Evolutionary conservation across 2,113 vertebrate genomes (phyloP).

Genomic region (Cyprinus carpio): DNA sequence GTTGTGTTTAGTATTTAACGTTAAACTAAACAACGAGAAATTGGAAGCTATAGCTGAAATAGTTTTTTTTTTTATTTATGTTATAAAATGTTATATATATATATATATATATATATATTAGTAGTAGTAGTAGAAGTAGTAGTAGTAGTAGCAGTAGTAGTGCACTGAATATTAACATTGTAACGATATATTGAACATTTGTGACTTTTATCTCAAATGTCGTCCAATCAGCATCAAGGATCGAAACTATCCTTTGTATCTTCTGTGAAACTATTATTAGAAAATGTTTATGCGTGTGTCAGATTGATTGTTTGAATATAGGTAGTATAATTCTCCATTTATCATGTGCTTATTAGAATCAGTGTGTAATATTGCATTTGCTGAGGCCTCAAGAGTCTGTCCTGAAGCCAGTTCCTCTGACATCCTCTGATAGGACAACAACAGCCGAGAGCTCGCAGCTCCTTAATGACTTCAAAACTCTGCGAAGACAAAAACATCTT

Average conservation of each 20-base stretch:
- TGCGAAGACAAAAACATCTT: constrained; percentile 55
- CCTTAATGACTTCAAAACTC: constrained; percentile 56
- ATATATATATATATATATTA: too few relatives aligned
- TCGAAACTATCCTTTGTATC: background rate
- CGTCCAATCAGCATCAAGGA: background rate
- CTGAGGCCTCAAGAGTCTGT: constrained; percentile 7
- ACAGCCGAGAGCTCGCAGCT: constrained; percentile 43
- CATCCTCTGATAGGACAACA: constrained; percentile 50
- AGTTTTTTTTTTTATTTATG: too few relatives aligned
- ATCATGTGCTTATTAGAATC: constrained; percentile 40
- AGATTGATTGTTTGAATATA: background rate
- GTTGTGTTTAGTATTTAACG: too few relatives aligned
- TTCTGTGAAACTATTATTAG: background rate
- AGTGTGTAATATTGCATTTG: constrained; percentile 3
- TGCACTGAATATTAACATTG: too few relatives aligned
- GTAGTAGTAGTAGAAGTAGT: too few relatives aligned
- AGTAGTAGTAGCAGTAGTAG: too few relatives aligned
- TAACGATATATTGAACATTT: too few relatives aligned
- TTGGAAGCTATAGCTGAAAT: too few relatives aligned
- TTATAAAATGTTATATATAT: too few relatives aligned
- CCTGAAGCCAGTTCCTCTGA: constrained; percentile 3
- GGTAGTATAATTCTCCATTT: constrained; percentile 13
- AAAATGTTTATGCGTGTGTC: background rate
- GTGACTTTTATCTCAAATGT: background rate
- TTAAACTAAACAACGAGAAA: too few relatives aligned